phyloP scores from a whole-genome alignment of 1,140 invertebrate species.

The Laupala kohalensis region DNA sequence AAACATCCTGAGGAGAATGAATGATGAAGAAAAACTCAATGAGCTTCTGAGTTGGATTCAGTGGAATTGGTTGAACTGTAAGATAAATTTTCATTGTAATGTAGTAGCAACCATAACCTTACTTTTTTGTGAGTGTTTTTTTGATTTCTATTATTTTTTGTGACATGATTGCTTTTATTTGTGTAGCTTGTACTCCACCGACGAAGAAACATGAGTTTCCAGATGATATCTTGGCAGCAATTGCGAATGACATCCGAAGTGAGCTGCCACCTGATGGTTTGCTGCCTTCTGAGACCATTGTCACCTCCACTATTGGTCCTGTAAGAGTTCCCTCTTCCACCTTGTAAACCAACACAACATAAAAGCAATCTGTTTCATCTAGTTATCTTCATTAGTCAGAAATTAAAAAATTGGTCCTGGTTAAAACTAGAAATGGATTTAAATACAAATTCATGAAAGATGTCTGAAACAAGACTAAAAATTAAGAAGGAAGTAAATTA shows the following conservation, averaged over 20 bases:
- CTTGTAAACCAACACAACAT: no score
- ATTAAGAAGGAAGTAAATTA: no score
- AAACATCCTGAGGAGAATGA: neutral
- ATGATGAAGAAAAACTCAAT: neutral
- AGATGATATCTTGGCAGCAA: slow-evolving; percentile 4
- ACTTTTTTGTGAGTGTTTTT: neutral
- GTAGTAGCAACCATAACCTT: neutral
- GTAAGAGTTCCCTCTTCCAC: neutral
- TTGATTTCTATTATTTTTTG: neutral
- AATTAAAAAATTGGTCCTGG: no score
- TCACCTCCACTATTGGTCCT: neutral
- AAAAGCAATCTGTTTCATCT: no score
- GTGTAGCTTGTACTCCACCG: neutral
- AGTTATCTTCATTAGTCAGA: no score
- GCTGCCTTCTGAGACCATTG: slow-evolving; percentile 8
- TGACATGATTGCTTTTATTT: neutral
- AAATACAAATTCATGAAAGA: no score
- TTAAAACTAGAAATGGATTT: no score
- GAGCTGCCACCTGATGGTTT: slow-evolving; percentile 1
- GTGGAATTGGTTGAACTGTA: neutral
- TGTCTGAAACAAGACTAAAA: no score
- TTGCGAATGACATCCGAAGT: slow-evolving; percentile 7
- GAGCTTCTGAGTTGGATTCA: neutral
- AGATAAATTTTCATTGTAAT: neutral
- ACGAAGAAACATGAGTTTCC: neutral